A percentile compares a stretch with the other conserved stretches of the same genome.
Conservation (phyloP, 2,797 vertebrate genomes). For the Phalloptychus januarius region DNA sequence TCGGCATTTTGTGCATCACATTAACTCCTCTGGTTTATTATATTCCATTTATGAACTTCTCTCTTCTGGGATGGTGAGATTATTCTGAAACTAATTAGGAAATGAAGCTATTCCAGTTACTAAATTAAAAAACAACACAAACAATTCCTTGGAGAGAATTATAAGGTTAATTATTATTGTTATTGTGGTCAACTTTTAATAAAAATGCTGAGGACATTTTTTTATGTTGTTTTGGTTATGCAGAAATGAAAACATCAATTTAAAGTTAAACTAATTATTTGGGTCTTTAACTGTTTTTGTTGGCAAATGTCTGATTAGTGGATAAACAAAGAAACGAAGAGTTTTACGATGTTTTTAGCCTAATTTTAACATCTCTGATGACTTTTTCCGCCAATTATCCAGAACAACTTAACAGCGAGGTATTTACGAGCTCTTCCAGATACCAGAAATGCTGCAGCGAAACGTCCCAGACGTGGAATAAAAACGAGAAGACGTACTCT, state of each 20-base stretch:
- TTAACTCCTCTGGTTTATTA: neutral
- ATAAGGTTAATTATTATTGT: neutral
- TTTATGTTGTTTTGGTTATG: neutral
- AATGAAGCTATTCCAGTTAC: neutral
- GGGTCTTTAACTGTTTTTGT: neutral
- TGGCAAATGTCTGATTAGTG: neutral
- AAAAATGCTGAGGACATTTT: neutral
- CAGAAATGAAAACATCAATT: neutral
- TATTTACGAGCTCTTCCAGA: no score
- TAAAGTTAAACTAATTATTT: neutral
- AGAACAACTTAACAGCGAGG: neutral
- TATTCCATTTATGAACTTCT: neutral
- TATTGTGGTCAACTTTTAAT: neutral
- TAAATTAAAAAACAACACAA: neutral
- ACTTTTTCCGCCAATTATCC: neutral
- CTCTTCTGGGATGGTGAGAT: neutral
- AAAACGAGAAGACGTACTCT: constrained; percentile 82
- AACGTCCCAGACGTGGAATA: neutral
- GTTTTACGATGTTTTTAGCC: neutral
- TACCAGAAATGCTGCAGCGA: neutral
- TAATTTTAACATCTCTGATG: neutral
- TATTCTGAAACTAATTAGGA: neutral
- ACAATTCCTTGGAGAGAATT: neutral
- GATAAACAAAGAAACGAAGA: neutral
- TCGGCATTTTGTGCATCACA: neutral